Evolutionary conservation across 2,113 vertebrate genomes (phyloP), one percentile per base, ranked within the genome.

Genomic region (Vulpes ferrilata): DNA sequence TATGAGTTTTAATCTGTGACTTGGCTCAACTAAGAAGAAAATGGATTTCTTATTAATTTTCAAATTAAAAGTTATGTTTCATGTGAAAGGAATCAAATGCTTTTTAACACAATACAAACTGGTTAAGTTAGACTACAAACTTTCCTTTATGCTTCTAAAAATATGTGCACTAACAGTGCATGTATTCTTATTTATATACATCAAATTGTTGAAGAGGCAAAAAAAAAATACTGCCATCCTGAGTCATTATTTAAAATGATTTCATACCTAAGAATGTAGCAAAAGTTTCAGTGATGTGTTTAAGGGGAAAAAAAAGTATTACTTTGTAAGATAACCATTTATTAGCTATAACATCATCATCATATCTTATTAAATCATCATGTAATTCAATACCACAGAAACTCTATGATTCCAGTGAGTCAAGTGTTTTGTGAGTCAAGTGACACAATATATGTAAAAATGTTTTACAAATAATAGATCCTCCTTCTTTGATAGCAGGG

Each of bases 391-490:
- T 94, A 78, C 32, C 30, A 96, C 27, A 81, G 69, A 98, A 97
- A 88, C 62, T 84, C 78, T 96, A 65, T 85, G 80, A 92, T 89
- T 95, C 35, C 64, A 71, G n/a, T 98, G 97, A 98, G 90, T 98
- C 96, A 98, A 94, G 92, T 78, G 53, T 87, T 84, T 65, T 76
- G 20, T 98, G 96, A 98, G 97, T 98, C 97, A 98, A 92, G 69
- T 84, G 64, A 67, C 92, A 71, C 96, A 88, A 96, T 95, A 8
- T 84, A 74, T 92, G 93, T 84, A 88, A 64, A 96, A 93, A 76
- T 48, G 25, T 84, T 90, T 88, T 85, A 80, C 55, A 80, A 84
- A 79, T 78, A 95, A n/a, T 89, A 83, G 13, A 55, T 85, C 69
- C 43, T 67, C 51, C 60, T 83, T 83, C 43, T 95, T 38, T 87